Base-by-base conservation (phyloP, 2,113 vertebrate genomes). In the Amphiprion ocellaris region DNA sequence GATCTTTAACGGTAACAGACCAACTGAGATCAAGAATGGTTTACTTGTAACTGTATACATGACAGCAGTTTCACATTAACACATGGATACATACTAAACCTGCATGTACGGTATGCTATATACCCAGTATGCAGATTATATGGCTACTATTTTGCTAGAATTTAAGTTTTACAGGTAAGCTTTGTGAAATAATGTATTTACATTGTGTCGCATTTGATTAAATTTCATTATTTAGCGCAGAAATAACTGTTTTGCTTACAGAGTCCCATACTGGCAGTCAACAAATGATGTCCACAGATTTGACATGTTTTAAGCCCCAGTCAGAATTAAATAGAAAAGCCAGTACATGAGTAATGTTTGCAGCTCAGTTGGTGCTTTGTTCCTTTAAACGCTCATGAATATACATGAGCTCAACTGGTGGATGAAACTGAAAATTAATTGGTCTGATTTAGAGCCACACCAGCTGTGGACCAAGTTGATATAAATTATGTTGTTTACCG, bases 391-490 rank as follows among this genome's bases (percentile, higher is more conserved):
- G 33, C 55, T 66, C 2, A 81, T 87, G 47, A 89, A 83, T 89
- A 82, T 50, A 73, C 87, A 86, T 87, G 71, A 84, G 63, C 65
- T 68, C 72, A 81, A 86, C 69, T 85, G 74, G 46, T 47, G 70
- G 74, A 74, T 87, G 72, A 46, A 88, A 90, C 75, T 72, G 67
- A 74, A 76, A 83, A 84, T 88, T 49, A 88, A 90, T 85, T 82
- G 83, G 74, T 89, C 74, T 69, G 69, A 86, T 90, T 88, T 84
- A 79, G 62, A 88, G 74, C 69, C 67, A 59, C 66, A 30, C 82
- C 85, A 90, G 83, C 81, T 84, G 81, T 73, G 72, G 44, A 46
- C 65, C 17, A 23, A 73, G 78, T 14, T 83, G 11, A 77, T 85
- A 67, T 74, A 56, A 86, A 89, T 87, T 15, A 53, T 82, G 68